Base-by-base conservation (phyloP, 2,797 vertebrate genomes). In the Sternotherus odoratus region DNA sequence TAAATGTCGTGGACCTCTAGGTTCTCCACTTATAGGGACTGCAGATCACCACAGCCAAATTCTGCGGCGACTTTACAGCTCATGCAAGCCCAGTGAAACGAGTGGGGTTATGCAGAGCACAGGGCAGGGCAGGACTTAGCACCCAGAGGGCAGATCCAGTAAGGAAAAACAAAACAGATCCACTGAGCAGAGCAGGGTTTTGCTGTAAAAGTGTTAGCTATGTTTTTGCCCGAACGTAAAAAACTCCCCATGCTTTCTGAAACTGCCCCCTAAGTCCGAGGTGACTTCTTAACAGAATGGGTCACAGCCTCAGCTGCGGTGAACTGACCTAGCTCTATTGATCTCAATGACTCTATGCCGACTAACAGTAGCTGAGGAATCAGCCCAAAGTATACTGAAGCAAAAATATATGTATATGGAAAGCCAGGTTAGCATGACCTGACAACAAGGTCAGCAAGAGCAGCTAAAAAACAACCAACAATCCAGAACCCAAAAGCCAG, bases 341-440 rank as follows among this genome's bases (percentile, higher is more conserved):
- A 60, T 5, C 11, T 12, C 36, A 87, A 82, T 19, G 85, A 82
- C 74, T 82, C 51, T 87, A 74, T 8, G 80, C 19, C 5, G 5
- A 69, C 21, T 39, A 90, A 91, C 19, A 2, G 79, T 3, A 69
- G 93, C 83, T 77, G 60, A 86, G 87, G 89, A 87, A 87, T 39
- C 88, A 81, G 63, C 3, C 12, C 91, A 12, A 1, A 4, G 81
- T 53, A 91, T 91, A 66, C 77, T 87, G 90, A 83, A 85, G 72
- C 23, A 74, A 74, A 94, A 95, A 88, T 84, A 82, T 8, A 90
- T 79, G 89, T 87, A 84, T 85, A 26, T 81, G 89, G 33, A 33
- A 33, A 39, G 63, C 86, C 86, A 90, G 94, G 95, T 96, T 97
- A 95, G 79, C 91, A 87, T n/a, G 93, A 97, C 95, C 95, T 89